Evolutionary conservation across 2,888 invertebrate species (phyloP), one percentile per base, ranked within the genome.

Genomic region (Sesia bembeciformis): DNA sequence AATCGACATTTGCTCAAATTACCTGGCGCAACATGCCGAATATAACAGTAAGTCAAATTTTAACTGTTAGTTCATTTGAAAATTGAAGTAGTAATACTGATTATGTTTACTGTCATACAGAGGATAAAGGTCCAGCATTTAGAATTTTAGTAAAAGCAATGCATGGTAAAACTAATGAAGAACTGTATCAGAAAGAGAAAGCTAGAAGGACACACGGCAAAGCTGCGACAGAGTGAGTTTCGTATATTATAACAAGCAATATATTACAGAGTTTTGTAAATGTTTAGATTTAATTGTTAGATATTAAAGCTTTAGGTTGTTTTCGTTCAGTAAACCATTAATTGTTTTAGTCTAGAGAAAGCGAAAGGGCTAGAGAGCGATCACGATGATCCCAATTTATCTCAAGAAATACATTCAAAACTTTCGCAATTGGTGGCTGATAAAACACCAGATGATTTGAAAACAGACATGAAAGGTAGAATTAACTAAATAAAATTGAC

Each of bases 51-150:
- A 74, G 83, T 72, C 52, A 42, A 23, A 23, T 23, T 23, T 23
- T n/a, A 52, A 54, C 4, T 41, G 51, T 49, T 52, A 6, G 46
- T 50, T 52, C 39, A 38, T 50, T 38, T 50, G 39, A 39, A 50
- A 50, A 4, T 4, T 50, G 3, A 7, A 50, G 23, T 4, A 50
- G 38, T 50, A 7, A 8, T 42, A 5, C 3, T 7, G 42, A 42
- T 6, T 42, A 7, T 42, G 5, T 5, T 42, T 42, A 6, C 42
- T 42, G 7, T 6, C 1, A 42, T 7, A 42, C 64, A 86, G 86
- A 84, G 74, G 74, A 81, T 7, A 87, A 87, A 61, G 84, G 85
- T 1, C 77, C 78, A 6, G 81, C 81, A 4, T 84, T 83, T 57
- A 67, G 66, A 56, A 46, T 75, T 5, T 60, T 87, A 38, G 43